Base-by-base conservation (phyloP, 2,888 invertebrate genomes). In the Zonitis immaculata region DNA sequence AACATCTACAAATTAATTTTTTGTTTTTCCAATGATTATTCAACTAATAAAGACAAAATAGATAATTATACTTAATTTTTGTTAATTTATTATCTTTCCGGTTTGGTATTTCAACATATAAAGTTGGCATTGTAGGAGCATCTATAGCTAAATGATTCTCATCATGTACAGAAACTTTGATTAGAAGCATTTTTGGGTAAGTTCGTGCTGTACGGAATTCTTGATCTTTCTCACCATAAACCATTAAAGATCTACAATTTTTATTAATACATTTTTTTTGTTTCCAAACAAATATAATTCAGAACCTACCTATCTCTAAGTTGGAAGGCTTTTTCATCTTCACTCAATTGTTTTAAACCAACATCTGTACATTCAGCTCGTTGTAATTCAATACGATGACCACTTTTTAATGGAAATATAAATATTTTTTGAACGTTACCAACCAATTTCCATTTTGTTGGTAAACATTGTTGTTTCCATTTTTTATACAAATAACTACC, bases 151-250 rank as follows among this genome's bases (percentile, higher is more conserved):
- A 68, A 47, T 73, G 74, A 26, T 66, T 62, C 48, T 73, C 71
- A 55, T 76, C 75, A n/a, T 75, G 74, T 8, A 75, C 71, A 0
- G 66, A 66, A 1, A 78, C 62, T 49, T 73, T 76, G 18, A 80
- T 75, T 9, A 77, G 64, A 14, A 79, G 66, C 67, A 80, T 64
- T 46, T 77, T 76, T 0, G 80, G 78, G 57, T 76, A 74, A 5
- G 76, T 74, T 49, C 77, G 70, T 2, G 73, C 77, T 1, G 78
- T 77, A 60, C 72, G 66, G 56, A 77, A 77, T 63, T 74, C 73
- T 25, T 70, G 65, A 26, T 70, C 75, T 50, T 69, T 70, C 56
- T 73, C 76, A 25, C 72, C 69, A 58, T 76, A 78, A 8, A 78
- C 76, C 9, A 78, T 58, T 54, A 78, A 71, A 65, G 72, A 72